Conservation (phyloP, 2,797 vertebrate genomes). For the Odontamblyopus rebecca region DNA sequence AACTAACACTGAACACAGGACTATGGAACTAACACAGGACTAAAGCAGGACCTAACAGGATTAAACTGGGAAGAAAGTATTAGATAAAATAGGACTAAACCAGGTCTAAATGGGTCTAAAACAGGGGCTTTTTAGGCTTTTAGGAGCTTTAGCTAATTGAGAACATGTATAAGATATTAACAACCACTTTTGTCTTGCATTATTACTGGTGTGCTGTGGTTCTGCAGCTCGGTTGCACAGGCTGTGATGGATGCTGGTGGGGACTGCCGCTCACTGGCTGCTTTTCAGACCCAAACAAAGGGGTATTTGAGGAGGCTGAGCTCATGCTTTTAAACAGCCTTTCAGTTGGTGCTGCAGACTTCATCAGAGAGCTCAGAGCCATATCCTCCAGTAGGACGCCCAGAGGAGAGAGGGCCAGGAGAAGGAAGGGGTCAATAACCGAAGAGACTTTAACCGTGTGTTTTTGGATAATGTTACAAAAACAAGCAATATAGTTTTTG, state of each 20-base stretch:
- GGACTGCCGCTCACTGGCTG: conserved; percentile 61
- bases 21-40: not conserved
- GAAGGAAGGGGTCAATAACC: not conserved
- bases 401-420: not conserved
- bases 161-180: not conserved
- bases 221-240: conserved; percentile 17
- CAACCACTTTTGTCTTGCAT: no score
- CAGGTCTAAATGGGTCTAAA: not conserved
- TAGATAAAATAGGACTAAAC: not conserved
- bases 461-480: no score
- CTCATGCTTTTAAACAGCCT: conserved; percentile 69
- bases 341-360: conserved; percentile 67
- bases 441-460: no score
- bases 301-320: conserved; percentile 64
- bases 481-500: no score
- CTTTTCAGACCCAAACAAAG: conserved; percentile 59
- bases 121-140: not conserved
- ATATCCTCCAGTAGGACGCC: not conserved
- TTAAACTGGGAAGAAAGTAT: not conserved
- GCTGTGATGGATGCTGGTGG: conserved; percentile 40
- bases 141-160: not conserved
- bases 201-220: not conserved
- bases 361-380: conserved; percentile 45
- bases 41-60: not conserved
- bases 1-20: not conserved